Conservation (phyloP, 2,888 invertebrate genomes). For the Eupithecia subfuscata region DNA sequence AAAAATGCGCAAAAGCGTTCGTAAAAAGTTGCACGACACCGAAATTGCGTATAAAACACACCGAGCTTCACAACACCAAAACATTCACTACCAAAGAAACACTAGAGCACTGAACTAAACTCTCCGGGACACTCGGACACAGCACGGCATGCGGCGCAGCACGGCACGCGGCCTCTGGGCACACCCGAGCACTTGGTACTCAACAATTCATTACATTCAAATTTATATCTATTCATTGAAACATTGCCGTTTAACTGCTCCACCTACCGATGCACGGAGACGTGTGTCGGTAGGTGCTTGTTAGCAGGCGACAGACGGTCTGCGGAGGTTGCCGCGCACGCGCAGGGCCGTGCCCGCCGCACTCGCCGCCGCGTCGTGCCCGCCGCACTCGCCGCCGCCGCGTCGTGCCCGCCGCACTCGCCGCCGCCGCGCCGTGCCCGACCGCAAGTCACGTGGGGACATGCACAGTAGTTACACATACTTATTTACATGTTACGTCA, state of each 20-base stretch:
- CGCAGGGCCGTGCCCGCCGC: no score
- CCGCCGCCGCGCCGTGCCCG: neutral
- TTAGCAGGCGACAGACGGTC: no score
- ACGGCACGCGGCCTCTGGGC: no score
- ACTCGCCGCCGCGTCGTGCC: no score
- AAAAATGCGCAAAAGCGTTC: conserved; percentile 82
- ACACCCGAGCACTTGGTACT: no score
- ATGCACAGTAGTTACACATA: neutral
- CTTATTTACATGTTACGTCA: conserved; percentile 12
- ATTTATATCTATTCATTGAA: neutral
- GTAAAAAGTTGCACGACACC: conserved; percentile 76
- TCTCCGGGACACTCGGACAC: neutral
- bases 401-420: no score
- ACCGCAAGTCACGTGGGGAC: no score
- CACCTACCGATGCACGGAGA: neutral
- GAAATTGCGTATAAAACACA: conserved; percentile 72
- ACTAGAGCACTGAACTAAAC: neutral
- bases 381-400: neutral
- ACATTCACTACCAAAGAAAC: conserved; percentile 41
- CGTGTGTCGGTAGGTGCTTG: no score
- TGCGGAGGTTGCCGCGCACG: no score
- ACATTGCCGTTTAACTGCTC: neutral
- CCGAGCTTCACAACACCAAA: conserved; percentile 62
- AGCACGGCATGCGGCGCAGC: neutral
- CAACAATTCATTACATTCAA: no score